A percentile compares a stretch with the other conserved stretches of the same genome.
Conservation (phyloP, 2,113 vertebrate species). For the Sterrhoptilus dennistouni region DNA sequence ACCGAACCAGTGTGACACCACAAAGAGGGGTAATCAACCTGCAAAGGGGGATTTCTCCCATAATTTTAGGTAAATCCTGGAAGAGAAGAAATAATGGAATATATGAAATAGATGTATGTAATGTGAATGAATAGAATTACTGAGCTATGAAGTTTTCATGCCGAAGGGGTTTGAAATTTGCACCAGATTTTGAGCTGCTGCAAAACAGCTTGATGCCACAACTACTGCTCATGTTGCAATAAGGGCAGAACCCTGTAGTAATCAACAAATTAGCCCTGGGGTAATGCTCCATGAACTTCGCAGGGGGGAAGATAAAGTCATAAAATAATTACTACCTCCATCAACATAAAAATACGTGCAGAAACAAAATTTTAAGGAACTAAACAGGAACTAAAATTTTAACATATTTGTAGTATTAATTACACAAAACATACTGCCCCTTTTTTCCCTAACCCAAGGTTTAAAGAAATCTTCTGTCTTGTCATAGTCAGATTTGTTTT, state of each 20-base stretch:
- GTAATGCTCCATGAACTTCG: neutral
- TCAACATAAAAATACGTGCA: neutral
- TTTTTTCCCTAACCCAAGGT: neutral
- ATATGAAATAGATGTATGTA: neutral
- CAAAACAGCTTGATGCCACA: neutral
- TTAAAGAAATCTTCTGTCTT: neutral
- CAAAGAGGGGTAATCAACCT: neutral
- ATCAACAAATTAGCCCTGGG: neutral
- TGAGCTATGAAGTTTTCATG: neutral
- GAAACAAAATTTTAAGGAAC: neutral
- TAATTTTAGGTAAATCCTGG: neutral
- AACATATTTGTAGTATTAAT: neutral
- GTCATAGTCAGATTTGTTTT: neutral
- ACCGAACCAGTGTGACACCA: accelerated
- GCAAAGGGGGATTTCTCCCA: neutral
- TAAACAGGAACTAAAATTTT: neutral
- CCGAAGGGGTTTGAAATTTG: neutral
- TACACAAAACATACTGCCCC: neutral
- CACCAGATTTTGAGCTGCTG: neutral
- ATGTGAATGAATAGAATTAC: neutral
- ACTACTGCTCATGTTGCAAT: neutral
- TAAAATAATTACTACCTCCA: neutral
- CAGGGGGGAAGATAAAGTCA: neutral
- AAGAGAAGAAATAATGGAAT: neutral
- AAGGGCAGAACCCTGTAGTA: neutral